A percentile compares a stretch with the other conserved stretches of the same genome.
Evolutionary conservation across 2,888 invertebrate genomes (phyloP).

Genomic region (Melanostoma scalare): DNA sequence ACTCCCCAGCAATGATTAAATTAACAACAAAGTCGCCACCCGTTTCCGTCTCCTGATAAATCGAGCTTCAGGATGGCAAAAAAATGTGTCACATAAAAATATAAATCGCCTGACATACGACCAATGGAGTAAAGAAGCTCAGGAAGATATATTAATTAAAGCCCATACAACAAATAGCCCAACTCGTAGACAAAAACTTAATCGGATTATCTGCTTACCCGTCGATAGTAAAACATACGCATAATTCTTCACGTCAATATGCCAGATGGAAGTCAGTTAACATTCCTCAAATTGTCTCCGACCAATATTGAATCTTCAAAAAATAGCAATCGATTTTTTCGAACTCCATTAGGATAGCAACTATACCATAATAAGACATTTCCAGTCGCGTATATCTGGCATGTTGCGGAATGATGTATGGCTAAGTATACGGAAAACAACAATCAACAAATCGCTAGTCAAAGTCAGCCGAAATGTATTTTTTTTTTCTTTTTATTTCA

Average conservation of each 20-base stretch:
- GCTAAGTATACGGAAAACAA: conserved; percentile 58
- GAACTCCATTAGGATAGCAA: conserved; percentile 20
- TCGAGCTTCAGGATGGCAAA: background rate
- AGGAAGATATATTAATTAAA: conserved; percentile 47
- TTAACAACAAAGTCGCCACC: too few species aligned
- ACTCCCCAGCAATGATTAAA: too few species aligned
- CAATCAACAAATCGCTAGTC: conserved; percentile 71
- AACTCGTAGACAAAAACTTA: conserved; percentile 1
- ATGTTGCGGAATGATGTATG: conserved; percentile 55
- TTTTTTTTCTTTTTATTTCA: too few species aligned
- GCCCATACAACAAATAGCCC: conserved; percentile 21
- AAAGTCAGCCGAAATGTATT: conserved; percentile 56
- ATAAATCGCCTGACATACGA: conserved; percentile 26
- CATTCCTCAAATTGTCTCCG: conserved; percentile 27
- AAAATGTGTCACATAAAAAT: conserved; percentile 26
- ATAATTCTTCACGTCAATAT: conserved; percentile 39
- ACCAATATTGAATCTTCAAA: conserved; percentile 50
- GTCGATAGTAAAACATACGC: conserved; percentile 13
- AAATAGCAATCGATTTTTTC: conserved; percentile 53
- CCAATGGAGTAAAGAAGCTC: conserved; percentile 43
- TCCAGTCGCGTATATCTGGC: background rate
- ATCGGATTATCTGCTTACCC: conserved; percentile 28
- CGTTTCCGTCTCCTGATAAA: background rate
- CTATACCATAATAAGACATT: background rate
- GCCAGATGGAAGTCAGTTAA: background rate